Base-by-base conservation (phyloP, 2,797 vertebrate genomes). In the Enteromius fasciolatus region DNA sequence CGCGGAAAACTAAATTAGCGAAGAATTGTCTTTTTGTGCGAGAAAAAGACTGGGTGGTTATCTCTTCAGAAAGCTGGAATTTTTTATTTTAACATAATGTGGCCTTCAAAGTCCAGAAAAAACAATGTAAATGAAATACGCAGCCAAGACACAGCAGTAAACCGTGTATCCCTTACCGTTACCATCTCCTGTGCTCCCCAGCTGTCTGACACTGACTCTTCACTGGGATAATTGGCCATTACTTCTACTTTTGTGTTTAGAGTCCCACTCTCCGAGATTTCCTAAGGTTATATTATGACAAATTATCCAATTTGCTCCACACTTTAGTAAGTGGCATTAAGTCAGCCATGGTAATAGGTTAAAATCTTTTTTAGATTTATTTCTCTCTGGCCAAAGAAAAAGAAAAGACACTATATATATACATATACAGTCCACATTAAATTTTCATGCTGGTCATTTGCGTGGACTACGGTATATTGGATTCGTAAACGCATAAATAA, bases 221-320 rank as follows among this genome's bases (percentile, higher is more conserved):
- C 86, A 78, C 77, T 77, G 74, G 66, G 74, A 80, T 90, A 89
- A 88, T 87, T 83, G 84, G 79, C 88, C 86, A 89, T 87, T 89
- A 88, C 80, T 86, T 87, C 83, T 83, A 83, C 86, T 83, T 86
- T 88, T 86, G 75, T 80, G 72, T 80, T 85, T 77, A 83, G 77
- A 72, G 84, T 86, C 78, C 77, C 69, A 83, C 81, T 78, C 74
- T 78, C 69, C 54, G 25, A 85, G 63, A 83, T 85, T 83, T 88
- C 84, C 77, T 88, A 87, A 85, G 82, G 86, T 84, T 86, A 83
- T 82, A 88, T 88, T 86, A 86, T 86, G 88, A 88, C 84, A 86
- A 88, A 87, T 87, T 78, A 75, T 86, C 76, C 85, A 87, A 85
- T 87, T 88, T 84, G 66, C 80, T 79, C 64, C 39, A 80, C 80